phyloP scores from a whole-genome alignment of 2,113 vertebrate genomes.

The Bambusicola thoracicus region DNA sequence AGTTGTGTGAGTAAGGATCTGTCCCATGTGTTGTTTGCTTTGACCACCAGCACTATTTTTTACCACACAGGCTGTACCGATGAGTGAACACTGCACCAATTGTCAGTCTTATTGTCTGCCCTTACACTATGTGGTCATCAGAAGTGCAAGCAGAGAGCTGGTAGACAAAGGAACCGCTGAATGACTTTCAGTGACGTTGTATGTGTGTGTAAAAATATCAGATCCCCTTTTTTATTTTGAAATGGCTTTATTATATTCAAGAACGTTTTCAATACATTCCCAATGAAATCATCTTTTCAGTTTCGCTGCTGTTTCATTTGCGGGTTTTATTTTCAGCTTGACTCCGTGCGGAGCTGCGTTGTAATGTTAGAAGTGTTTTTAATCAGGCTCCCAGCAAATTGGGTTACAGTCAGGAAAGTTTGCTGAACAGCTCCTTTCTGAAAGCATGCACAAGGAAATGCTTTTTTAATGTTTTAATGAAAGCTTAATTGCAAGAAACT shows the following conservation, averaged over 20 bases:
- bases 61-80: neutral
- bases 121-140: neutral
- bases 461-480: neutral
- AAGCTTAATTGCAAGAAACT: neutral
- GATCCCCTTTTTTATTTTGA: neutral
- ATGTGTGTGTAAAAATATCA: neutral
- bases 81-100: neutral
- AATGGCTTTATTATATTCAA: neutral
- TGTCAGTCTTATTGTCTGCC: neutral
- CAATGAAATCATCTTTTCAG: neutral
- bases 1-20: neutral
- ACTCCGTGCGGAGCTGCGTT: neutral
- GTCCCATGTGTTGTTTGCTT: neutral
- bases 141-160: neutral
- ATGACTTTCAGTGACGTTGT: neutral
- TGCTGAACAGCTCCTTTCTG: neutral
- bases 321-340: neutral
- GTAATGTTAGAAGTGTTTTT: neutral
- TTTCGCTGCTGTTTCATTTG: neutral
- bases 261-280: neutral
- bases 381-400: neutral
- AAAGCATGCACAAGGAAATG: neutral
- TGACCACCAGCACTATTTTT: neutral
- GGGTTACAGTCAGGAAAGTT: neutral
- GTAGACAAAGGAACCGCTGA: neutral